Conservation (phyloP, 2,113 vertebrate species). For the Xiphias gladius region DNA sequence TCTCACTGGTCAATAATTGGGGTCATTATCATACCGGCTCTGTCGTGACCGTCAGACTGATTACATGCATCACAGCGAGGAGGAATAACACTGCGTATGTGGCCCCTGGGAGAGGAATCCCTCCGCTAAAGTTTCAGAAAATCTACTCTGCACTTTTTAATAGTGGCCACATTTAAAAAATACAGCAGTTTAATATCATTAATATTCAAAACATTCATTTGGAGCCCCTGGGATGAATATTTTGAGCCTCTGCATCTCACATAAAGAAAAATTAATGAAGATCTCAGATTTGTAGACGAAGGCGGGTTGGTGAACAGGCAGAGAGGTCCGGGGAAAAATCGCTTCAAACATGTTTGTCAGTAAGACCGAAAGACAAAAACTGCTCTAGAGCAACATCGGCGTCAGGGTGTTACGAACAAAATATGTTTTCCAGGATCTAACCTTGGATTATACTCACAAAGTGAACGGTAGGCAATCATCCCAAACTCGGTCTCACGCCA, state of each 20-base stretch:
- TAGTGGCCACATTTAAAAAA: not conserved
- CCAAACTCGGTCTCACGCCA: too few relatives aligned
- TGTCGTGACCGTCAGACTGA: not conserved
- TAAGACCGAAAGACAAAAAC: too few relatives aligned
- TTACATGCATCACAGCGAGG: constrained; percentile 5
- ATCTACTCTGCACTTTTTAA: not conserved
- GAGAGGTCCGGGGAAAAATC: too few relatives aligned
- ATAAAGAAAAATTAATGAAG: not conserved
- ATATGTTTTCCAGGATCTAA: too few relatives aligned
- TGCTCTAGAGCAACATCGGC: too few relatives aligned
- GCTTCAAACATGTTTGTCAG: too few relatives aligned
- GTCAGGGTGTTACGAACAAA: too few relatives aligned
- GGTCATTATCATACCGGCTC: constrained; percentile 44
- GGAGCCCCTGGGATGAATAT: not conserved
- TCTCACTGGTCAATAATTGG: constrained; percentile 48
- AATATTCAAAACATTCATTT: not conserved
- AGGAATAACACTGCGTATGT: constrained; percentile 8
- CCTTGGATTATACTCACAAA: too few relatives aligned
- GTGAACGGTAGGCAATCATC: not conserved
- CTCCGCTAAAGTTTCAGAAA: not conserved
- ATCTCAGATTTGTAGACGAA: not conserved
- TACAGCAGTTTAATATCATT: not conserved
- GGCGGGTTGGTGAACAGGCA: too few relatives aligned
- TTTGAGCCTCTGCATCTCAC: not conserved
- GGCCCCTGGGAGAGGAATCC: not conserved